phyloP scores from a whole-genome alignment of 2,797 vertebrate genomes.

The Takifugu rubripes region DNA sequence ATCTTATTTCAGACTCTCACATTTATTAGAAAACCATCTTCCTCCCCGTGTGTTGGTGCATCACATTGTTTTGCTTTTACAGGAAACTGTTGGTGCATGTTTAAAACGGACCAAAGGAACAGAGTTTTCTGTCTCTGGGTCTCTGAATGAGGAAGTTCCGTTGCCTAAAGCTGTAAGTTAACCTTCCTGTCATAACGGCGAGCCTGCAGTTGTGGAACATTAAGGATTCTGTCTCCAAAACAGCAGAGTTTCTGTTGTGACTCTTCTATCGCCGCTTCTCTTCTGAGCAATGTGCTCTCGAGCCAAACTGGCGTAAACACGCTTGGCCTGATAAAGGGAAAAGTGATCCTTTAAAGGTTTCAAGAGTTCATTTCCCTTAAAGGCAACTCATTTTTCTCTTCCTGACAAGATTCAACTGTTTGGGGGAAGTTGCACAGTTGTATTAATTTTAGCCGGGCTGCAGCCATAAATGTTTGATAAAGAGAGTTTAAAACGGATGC shows the following conservation, averaged over 20 bases:
- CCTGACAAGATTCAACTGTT: constrained; percentile 50
- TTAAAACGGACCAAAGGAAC: constrained; percentile 23
- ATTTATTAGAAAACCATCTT: not conserved
- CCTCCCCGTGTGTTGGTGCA: not conserved
- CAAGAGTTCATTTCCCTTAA: constrained; percentile 34
- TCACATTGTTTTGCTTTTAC: constrained; percentile 1
- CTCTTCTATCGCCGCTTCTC: no score
- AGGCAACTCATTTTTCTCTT: constrained; percentile 38
- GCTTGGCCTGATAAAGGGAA: constrained; percentile 13
- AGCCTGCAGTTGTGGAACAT: not conserved
- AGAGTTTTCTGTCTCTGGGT: constrained; percentile 6
- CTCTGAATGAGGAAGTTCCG: constrained; percentile 20
- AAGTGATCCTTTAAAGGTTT: no score
- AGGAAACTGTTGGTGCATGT: constrained; percentile 31
- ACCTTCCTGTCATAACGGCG: not conserved
- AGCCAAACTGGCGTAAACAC: constrained; percentile 9
- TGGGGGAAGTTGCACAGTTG: constrained; percentile 6
- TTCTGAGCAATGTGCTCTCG: not conserved
- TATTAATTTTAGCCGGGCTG: no score
- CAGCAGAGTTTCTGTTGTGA: no score
- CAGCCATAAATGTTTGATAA: no score
- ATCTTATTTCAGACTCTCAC: not conserved
- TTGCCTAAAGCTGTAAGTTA: not conserved
- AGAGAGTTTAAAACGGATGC: no score
- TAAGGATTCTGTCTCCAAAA: no score